These are phyloP conservation scores for Marasmarcha lunaedactyla DNA, from an alignment of 2,888 invertebrate genomes.

Conservation along the genomic window DNA sequence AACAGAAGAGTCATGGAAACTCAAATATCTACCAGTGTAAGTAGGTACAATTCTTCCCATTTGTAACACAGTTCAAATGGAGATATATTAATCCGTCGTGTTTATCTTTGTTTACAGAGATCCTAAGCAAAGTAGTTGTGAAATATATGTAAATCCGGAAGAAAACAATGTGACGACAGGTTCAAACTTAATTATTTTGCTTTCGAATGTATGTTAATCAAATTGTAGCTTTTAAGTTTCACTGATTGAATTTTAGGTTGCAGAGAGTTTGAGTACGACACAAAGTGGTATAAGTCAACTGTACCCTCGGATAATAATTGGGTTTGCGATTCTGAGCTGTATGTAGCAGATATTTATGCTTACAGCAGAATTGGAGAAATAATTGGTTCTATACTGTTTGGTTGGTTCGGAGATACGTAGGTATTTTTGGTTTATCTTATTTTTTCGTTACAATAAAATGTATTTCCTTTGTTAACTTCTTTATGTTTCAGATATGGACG, in stretches of 20 bases:
- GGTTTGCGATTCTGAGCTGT: conserved; percentile 38
- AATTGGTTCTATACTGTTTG: conserved; percentile 35
- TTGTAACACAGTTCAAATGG: conserved; percentile 22
- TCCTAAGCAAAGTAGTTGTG: conserved; percentile 22
- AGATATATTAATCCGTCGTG: conserved; percentile 9
- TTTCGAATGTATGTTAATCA: no score
- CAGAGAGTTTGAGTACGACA: conserved; percentile 28
- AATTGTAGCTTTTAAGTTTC: no score
- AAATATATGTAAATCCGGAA: conserved; percentile 22
- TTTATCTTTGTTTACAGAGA: no score
- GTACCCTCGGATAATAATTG: conserved; percentile 36
- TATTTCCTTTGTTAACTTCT: background rate
- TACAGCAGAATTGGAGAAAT: conserved; percentile 34
- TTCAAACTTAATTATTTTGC: conserved; percentile 12
- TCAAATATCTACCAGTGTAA: conserved; percentile 34
- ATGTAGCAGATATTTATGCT: conserved; percentile 33
- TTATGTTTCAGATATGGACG: conserved; percentile 37
- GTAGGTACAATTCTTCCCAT: conserved; percentile 12
- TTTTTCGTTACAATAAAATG: no score
- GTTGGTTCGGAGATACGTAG: conserved; percentile 44
- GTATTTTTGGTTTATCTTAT: conserved; percentile 18
- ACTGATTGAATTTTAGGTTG: conserved; percentile 40
- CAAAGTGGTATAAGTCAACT: conserved; percentile 38
- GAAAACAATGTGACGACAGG: conserved; percentile 22
- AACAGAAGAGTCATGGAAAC: conserved; percentile 37